Base-by-base conservation (phyloP, 2,113 vertebrate genomes). In the Seriola dumerili region DNA sequence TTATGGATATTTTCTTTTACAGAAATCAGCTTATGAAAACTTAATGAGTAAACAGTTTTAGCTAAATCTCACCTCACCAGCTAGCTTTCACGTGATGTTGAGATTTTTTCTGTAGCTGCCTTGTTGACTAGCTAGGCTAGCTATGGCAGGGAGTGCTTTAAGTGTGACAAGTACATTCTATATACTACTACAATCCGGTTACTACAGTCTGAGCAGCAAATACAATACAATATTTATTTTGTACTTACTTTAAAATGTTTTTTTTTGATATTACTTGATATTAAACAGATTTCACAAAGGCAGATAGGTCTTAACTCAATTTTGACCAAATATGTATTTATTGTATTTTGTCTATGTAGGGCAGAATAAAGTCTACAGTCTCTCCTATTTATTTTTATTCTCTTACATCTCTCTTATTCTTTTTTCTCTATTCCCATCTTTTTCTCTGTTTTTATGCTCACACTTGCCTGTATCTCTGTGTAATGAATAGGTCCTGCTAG, bases 401-500 rank as follows among this genome's bases (percentile, higher is more conserved):
- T 80, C 21, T 16, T 36, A 50, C 68, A 54, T 67, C 23, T 62
- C 13, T 75, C 2, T 44, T 23, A 66, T 72, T 29, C 14, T 36
- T 36, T 36, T 36, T 36, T 36, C 34, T 36, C 34, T 36, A 6
- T 36, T 36, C 34, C 34, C 34, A 36, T 36, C 34, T 36, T 77
- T 76, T 72, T 78, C 34, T 74, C 19, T 59, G 6, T 76, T 69
- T 78, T 61, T 23, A 58, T 42, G 44, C 36, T 8, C 67, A 48
- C 54, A 65, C 11, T 29, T 83, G 23, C 32, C 57, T 69, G 54
- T 58, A 32, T 79, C 67, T 10, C 48, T 50, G 42, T 84, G 46
- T 72, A 74, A 86, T 66, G 52, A 85, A 79, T 67, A 81, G 36
- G 44, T 34, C n/a, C 50, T 58, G 57, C 78, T 76, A 70, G 63